Base-by-base conservation (phyloP, 2,888 invertebrate species). In the Morinoia aosen region DNA sequence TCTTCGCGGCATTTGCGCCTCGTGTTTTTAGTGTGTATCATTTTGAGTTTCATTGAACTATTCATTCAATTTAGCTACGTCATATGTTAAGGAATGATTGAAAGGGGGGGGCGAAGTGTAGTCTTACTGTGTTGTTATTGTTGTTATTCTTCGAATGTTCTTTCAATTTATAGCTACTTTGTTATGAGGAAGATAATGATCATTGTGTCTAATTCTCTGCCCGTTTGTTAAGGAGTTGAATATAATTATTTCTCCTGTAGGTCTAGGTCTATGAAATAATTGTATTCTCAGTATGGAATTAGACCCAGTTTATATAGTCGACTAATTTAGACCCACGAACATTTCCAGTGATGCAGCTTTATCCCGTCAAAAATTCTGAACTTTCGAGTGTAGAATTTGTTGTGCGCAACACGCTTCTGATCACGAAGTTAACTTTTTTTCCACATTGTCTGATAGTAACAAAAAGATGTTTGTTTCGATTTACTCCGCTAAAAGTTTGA, bases 101-200 rank as follows among this genome's bases (percentile, higher is more conserved):
- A 76, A 7, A 33, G 33, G 25, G 48, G 19, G 5, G 48, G 19
- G 5, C 25, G 25, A 76, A 33, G 8, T 76, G 14, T 90, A 90
- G 90, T 90, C 40, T 40, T 90, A 90, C 90, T 40, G 39, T 90
- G 40, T 90, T 90, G 90, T 90, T 90, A 90, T 90, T 48, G 90
- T 90, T 48, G 33, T 90, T 40, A 40, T 39, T 48, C 48, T 39
- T 90, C 90, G 90, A 90, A 90, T 40, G 90, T 90, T 90, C 90
- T 90, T 90, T 39, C 40, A 90, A 48, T 90, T 90, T 90, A 90
- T 40, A 16, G 90, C 48, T 90, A 16, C 40, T 90, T 40, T 39
- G 39, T 48, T 90, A 90, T 39, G 48, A 90, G 90, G 48, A 90
- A 14, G 90, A 90, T 16, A 48, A 40, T 39, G 40, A 90, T 48